These are phyloP conservation scores for Setophaga petechia DNA, from an alignment of 2,113 vertebrate species.

Conservation along the genomic window DNA sequence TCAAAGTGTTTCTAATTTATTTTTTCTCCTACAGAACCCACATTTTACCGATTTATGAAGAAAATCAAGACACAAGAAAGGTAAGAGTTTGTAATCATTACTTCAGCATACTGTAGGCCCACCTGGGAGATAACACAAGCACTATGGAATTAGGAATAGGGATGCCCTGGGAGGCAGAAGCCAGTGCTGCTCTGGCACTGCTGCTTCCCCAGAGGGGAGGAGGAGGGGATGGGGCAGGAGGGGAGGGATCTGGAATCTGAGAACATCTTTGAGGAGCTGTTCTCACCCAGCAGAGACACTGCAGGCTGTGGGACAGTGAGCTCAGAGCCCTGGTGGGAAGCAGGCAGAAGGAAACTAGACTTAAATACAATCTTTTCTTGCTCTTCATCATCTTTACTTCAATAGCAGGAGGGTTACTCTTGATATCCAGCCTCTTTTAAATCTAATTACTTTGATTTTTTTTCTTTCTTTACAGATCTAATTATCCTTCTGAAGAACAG, in stretches of 20 bases:
- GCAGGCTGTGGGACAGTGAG: neutral
- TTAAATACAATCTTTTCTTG: neutral
- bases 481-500: neutral
- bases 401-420: neutral
- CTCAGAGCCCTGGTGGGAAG: neutral
- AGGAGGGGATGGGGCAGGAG: neutral
- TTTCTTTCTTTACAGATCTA: neutral
- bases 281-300: neutral
- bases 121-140: neutral
- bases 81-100: neutral
- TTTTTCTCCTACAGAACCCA: neutral
- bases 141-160: neutral
- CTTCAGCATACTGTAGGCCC: neutral
- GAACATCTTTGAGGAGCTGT: neutral
- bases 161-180: neutral
- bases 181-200: neutral
- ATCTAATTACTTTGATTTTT: neutral
- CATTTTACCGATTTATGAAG: neutral
- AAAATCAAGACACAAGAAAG: neutral
- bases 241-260: neutral
- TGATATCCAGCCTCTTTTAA: neutral
- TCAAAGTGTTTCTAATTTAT: neutral
- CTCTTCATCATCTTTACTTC: neutral
- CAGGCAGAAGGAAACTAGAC: neutral
- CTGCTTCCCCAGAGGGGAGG: neutral